Percentiles rank a stretch among this genome's conserved stretches.
Evolutionary conservation across 92 coral and sea anemone species (phyloP).

Genomic region (Chrysogorgia sp.): DNA sequence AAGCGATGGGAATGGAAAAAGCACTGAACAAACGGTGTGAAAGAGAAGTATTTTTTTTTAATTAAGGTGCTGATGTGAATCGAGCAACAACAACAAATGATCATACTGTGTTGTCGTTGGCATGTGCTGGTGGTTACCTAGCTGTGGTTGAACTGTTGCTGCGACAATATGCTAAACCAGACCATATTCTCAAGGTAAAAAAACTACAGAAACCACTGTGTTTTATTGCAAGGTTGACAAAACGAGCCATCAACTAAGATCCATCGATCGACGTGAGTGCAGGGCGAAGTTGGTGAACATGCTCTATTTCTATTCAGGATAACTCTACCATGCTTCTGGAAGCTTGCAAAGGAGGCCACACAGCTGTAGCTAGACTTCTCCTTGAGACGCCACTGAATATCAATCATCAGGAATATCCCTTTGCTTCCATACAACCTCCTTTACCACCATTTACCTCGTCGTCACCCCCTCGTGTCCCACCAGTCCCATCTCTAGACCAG

Average conservation of each 20-base stretch:
- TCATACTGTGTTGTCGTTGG: slow-evolving; percentile 96
- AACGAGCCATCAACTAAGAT: too few relatives aligned
- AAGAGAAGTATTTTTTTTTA: too few relatives aligned
- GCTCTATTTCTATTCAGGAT: slow-evolving; percentile 57
- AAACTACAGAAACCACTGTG: too few relatives aligned
- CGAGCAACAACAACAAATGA: slow-evolving; percentile 95
- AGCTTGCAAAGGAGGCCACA: slow-evolving; percentile 98
- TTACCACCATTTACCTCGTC: slow-evolving; percentile 83
- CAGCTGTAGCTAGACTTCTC: slow-evolving; percentile 90
- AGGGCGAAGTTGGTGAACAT: too few relatives aligned
- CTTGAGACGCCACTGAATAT: slow-evolving; percentile 88
- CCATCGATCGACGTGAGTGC: too few relatives aligned
- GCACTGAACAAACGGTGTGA: too few relatives aligned
- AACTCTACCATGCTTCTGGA: slow-evolving; percentile 94
- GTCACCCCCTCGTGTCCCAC: slow-evolving; percentile 96
- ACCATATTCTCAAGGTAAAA: slow-evolving; percentile 92
- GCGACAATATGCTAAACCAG: slow-evolving; percentile 96
- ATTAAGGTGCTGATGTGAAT: slow-evolving; percentile 90
- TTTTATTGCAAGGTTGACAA: too few relatives aligned
- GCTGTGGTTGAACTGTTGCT: slow-evolving; percentile 95
- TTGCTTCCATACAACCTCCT: slow-evolving; percentile 76
- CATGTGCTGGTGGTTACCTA: slow-evolving; percentile 98
- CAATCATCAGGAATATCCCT: slow-evolving; percentile 85
- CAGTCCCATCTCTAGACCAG: slow-evolving; percentile 90
- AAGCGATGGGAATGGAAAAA: too few relatives aligned